These are phyloP conservation scores for Oreamnos americanus DNA, from an alignment of 2,113 vertebrate genomes.

Conservation along the genomic window DNA sequence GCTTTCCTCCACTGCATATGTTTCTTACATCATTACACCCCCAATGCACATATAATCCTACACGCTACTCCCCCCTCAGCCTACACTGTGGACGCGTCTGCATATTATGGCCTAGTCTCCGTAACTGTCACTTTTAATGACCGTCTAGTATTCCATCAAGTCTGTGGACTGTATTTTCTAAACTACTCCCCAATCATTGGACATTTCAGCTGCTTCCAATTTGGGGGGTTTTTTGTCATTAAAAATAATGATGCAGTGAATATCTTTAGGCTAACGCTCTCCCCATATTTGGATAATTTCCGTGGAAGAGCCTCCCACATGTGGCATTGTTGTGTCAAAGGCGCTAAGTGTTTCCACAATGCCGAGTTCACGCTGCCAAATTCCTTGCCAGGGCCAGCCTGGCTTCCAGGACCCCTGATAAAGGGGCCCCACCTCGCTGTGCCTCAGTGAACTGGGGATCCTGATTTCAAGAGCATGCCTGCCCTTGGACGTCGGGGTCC, in stretches of 20 bases:
- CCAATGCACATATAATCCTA: background rate
- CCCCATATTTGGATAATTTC: background rate
- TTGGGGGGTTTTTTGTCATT: background rate
- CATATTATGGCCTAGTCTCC: background rate
- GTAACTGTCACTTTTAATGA: constrained; percentile 15
- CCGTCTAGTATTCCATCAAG: background rate
- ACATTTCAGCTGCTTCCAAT: background rate
- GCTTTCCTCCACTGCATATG: background rate
- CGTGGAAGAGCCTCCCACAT: background rate
- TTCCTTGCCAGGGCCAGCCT: background rate
- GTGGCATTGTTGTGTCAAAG: background rate
- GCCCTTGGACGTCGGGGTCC: rapidly evolving
- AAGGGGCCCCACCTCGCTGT: background rate
- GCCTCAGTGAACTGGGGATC: background rate
- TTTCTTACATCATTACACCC: background rate
- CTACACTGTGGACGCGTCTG: rapidly evolving
- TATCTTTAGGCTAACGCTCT: background rate
- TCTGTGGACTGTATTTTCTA: background rate
- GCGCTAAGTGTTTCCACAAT: background rate
- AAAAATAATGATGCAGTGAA: background rate
- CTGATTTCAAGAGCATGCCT: background rate
- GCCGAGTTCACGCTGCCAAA: background rate
- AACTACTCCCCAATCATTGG: background rate
- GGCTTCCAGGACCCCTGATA: no score
- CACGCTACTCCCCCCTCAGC: background rate